Evolutionary conservation across 1,140 invertebrate genomes (phyloP), one percentile per base, ranked within the genome.

Genomic region (Calephelis nemesis): DNA sequence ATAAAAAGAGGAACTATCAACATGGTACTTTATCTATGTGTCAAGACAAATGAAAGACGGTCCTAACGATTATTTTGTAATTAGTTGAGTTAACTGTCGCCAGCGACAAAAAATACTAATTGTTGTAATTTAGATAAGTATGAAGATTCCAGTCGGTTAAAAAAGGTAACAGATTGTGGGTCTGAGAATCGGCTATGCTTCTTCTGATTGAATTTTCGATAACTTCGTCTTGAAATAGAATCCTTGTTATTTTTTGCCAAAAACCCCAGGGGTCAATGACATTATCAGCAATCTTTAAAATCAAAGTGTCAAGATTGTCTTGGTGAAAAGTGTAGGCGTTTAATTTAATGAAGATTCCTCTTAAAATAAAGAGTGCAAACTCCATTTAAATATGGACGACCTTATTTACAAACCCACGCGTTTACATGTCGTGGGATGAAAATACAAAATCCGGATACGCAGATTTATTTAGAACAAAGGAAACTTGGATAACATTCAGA

Each of bases 321-420:
- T 30, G 10, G 54, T 60, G 54, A 60, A 60, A 60, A 60, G 54
- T 30, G 54, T 60, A 30, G 54, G 54, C 12, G 30, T 60, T 30
- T 40, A 60, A 60, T 60, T 60, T 60, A 60, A 11, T 60, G 54
- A 39, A 60, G 42, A 12, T 11, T 60, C 9, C 30, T 60, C 54
- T 30, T 60, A 60, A 60, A 60, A 60, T 60, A 60, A 60, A 60
- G 54, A 40, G 3, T 60, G 30, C 54, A 40, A 60, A 60, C 19
- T 58, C 52, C 52, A 39, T 60, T 60, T 40, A 60, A 60, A 60
- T 60, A 60, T 60, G 54, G 54, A 40, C 30, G 54, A 60, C 54
- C 54, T 60, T 60, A 60, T 60, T 40, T 45, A 45, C 54, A 60
- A 60, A 19, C 54, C 54, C 39, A 60, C 54, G 54, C 30, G 30